phyloP scores from a whole-genome alignment of 2,888 invertebrate species.

The Ormyrus nitidulus region DNA sequence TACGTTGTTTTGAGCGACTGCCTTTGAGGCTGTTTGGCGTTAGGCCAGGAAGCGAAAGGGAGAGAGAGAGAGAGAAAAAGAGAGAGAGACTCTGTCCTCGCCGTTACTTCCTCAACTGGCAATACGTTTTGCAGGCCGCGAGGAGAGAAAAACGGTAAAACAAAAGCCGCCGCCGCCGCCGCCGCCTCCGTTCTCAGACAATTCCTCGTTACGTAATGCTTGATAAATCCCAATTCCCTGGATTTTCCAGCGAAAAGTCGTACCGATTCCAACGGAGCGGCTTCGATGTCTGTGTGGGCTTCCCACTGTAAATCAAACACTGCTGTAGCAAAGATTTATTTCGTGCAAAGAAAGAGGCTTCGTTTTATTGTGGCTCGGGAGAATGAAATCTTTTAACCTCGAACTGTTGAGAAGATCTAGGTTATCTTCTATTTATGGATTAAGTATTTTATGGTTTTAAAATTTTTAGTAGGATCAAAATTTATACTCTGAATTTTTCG shows the following conservation, averaged over 20 bases:
- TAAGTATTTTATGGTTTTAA: no score
- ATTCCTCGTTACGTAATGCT: conserved; percentile 41
- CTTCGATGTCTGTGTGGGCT: background rate
- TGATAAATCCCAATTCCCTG: conserved; percentile 13
- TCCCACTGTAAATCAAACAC: conserved; percentile 4
- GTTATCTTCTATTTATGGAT: background rate
- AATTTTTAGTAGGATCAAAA: no score
- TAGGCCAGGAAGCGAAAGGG: conserved; percentile 48
- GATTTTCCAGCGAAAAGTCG: background rate
- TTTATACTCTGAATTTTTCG: no score
- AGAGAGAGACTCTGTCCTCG: conserved; percentile 42
- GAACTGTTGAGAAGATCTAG: background rate
- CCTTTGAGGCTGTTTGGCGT: conserved; percentile 61
- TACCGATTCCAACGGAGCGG: background rate
- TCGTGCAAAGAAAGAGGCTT: background rate
- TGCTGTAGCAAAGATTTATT: conserved; percentile 13
- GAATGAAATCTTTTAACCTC: conserved; percentile 26
- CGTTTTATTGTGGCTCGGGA: background rate
- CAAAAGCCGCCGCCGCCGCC: conserved; percentile 27
- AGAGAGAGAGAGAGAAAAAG: no score
- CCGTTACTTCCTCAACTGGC: conserved; percentile 58
- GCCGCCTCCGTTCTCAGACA: background rate
- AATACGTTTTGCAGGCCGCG: conserved; percentile 54
- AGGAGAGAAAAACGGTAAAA: conserved; percentile 25
- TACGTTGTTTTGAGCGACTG: conserved; percentile 55